Base-by-base conservation (phyloP, 2,113 vertebrate genomes). In the Vidua macroura region DNA sequence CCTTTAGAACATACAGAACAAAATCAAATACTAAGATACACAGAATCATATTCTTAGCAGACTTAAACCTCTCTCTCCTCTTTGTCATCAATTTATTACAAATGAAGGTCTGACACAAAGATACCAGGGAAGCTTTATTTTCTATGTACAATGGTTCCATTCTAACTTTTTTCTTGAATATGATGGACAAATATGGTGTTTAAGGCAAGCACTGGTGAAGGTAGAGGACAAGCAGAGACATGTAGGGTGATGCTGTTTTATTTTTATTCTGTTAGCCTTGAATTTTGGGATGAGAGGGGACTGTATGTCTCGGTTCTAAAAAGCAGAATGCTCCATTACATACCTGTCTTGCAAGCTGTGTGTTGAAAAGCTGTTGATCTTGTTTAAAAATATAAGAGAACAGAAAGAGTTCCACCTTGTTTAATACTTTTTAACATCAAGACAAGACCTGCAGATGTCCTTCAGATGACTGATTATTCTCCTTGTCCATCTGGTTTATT, bases 401-500 rank as follows among this genome's bases (percentile, higher is more conserved):
- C 8, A 39, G 25, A 62, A 83, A 5, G 11, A 27, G 18, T 33
- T 48, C 16, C 7, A 48, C 20, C 37, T 80, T 37, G 28, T 62
- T 64, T 77, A 83, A 74, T 78, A 58, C 51, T 59, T 86, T 64
- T 64, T 62, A 78, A 74, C 70, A 83, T 79, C 53, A 90, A 93
- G 94, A 73, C 10, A 16, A 79, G 52, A 67, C 86, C 96, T 97
- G 93, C 44, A 86, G 93, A 80, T 91, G 62, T 95, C 91, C 78
- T 97, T 77, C 93, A 64, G 64, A 52, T 92, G 74, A 90, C 43
- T 22, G 33, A 55, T 87, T 88, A 81, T 90, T 94, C 56, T 72
- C 83, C 85, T 88, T 10, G 16, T 91, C 79, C 35, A 66, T 96
- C 91, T 95, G 95, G 48, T 94, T 95, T 97, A 41, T 52, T 90